Conservation (phyloP, 2,888 invertebrate species). For the Ramazzottius varieornatus region DNA sequence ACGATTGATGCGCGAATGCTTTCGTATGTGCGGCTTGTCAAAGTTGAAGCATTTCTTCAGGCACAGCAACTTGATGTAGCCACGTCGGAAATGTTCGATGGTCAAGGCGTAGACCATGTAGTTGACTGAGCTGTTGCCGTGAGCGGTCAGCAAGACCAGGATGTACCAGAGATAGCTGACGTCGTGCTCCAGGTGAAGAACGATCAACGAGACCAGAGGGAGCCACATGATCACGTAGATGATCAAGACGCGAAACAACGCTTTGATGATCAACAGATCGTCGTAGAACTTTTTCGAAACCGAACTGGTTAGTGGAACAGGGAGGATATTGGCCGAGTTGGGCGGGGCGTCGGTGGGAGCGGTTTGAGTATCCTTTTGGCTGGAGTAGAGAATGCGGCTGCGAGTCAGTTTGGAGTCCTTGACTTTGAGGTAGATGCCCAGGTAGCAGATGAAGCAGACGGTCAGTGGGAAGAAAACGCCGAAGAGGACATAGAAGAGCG, state of each 20-base stretch:
- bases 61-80: slow-evolving; percentile 10
- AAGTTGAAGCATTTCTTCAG: too few species aligned
- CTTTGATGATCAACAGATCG: slow-evolving; percentile 12
- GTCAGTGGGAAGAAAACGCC: slow-evolving; percentile 12
- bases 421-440: slow-evolving; percentile 11
- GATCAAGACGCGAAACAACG: slow-evolving; percentile 12
- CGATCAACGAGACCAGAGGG: slow-evolving; percentile 11
- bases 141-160: slow-evolving; percentile 12
- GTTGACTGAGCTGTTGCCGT: slow-evolving; percentile 13
- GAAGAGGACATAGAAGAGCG: slow-evolving; percentile 11
- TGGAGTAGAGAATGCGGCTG: background rate
- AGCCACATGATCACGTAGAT: slow-evolving; percentile 13
- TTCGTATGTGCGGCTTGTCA: too few species aligned
- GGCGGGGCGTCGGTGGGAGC: background rate
- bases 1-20: too few species aligned
- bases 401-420: background rate
- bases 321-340: background rate
- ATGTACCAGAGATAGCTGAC: slow-evolving; percentile 9
- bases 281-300: slow-evolving; percentile 8
- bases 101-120: slow-evolving; percentile 13
- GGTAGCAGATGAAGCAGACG: slow-evolving; percentile 11
- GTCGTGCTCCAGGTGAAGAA: slow-evolving; percentile 11
- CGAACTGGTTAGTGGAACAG: background rate
- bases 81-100: slow-evolving; percentile 12
- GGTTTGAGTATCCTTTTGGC: background rate